Evolutionary conservation across 2,888 invertebrate species (phyloP), one percentile per base, ranked within the genome.

Genomic region (Oligia strigilis): DNA sequence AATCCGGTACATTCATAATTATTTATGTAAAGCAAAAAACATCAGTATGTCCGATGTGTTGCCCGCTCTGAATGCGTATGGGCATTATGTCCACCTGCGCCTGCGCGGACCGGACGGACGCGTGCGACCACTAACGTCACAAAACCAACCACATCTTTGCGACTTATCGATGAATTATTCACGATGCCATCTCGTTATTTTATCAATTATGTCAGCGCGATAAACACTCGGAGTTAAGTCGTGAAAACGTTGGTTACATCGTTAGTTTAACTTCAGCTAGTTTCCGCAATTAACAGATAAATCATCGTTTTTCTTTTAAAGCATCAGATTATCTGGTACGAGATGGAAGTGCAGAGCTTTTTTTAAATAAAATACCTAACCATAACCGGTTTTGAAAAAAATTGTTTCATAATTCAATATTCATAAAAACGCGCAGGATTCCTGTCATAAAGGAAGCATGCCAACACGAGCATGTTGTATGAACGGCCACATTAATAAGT

Each of bases 101-200:
- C 74, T 75, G 83, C 79, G 87, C 86, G 79, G 83, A 78, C 88
- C 90, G 87, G 91, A 84, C 88, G 89, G 90, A 91, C 94, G 94
- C 94, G 94, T 92, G 94, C 93, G 89, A 85, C 84, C 72, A 85
- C 87, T 87, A 87, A 84, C 87, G 87, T 82, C 81, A 89, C 86
- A 90, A 90, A 88, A 84, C 84, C 84, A 81, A 80, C 81, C 83
- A 81, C 88, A 84, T 88, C 80, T 81, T 82, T 82, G 87, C 88
- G 75, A 86, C 79, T 88, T 89, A 86, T 82, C 85, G 80, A 82
- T 92, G 90, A 90, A 92, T 92, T 87, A 92, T 92, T 92, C 89
- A 92, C 79, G 80, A 84, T 87, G 78, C 73, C 85, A 90, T 89
- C 89, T 86, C 80, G 81, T 84, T 83, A 84, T 87, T 87, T 90